Evolutionary conservation across 2,797 vertebrate genomes (phyloP).

Genomic region (Distichodus sexfasciatus): DNA sequence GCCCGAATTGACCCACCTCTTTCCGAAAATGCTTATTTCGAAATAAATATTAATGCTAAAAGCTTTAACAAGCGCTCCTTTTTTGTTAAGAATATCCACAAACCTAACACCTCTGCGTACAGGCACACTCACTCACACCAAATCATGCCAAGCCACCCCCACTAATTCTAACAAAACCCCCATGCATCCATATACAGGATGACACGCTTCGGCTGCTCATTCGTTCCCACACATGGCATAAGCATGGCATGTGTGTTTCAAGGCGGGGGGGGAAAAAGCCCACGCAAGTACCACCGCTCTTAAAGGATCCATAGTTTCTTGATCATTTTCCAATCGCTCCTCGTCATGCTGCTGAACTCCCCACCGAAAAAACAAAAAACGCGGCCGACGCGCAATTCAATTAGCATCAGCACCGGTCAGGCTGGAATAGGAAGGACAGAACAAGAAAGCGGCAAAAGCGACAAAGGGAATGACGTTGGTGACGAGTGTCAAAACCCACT

Average conservation of each 20-base stretch:
- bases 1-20: too few relatives aligned
- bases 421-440: constrained; percentile 21
- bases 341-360: not conserved
- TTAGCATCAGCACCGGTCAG: not conserved
- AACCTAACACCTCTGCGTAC: too few relatives aligned
- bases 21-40: too few relatives aligned
- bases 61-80: not conserved
- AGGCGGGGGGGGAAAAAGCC: not conserved
- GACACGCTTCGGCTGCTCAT: not conserved
- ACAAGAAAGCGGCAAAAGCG: constrained; percentile 21
- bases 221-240: constrained; percentile 15
- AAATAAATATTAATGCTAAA: too few relatives aligned
- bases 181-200: constrained; percentile 30
- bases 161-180: not conserved
- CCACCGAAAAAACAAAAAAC: not conserved
- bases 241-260: constrained; percentile 37
- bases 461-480: constrained; percentile 17
- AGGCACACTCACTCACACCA: not conserved
- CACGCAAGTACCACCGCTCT: constrained; percentile 4
- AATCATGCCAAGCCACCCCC: constrained; percentile 6
- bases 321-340: not conserved
- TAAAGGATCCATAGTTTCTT: not conserved
- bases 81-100: too few relatives aligned
- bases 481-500: constrained; percentile 39
- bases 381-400: not conserved